Evolutionary conservation across 2,888 invertebrate species (phyloP).

Genomic region (Drosophila trichaetosa): DNA sequence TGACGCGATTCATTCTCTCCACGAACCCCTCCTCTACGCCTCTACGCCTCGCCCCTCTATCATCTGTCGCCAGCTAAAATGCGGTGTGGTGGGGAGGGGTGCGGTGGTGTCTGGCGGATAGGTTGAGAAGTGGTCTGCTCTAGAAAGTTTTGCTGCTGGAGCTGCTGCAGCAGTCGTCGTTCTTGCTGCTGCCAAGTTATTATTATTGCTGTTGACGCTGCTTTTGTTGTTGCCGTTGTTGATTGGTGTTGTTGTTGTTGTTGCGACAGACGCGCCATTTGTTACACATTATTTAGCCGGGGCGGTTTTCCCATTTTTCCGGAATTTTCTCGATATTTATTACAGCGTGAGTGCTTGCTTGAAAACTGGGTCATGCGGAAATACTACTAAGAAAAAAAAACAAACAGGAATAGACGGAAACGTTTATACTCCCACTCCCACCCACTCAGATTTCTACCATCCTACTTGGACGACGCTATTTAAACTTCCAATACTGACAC

Average conservation of each 20-base stretch:
- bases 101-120: background rate
- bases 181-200: constrained; percentile 57
- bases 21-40: background rate
- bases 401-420: constrained; percentile 43
- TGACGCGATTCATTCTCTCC: constrained; percentile 47
- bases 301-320: constrained; percentile 51
- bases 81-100: background rate
- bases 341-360: constrained; percentile 47
- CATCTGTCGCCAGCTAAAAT: constrained; percentile 18
- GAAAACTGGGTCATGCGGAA: constrained; percentile 70
- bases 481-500: constrained; percentile 52
- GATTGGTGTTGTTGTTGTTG: constrained; percentile 30
- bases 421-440: constrained; percentile 19
- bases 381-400: constrained; percentile 35
- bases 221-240: constrained; percentile 44
- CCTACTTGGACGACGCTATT: constrained; percentile 13
- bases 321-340: constrained; percentile 71
- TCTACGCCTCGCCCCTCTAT: background rate
- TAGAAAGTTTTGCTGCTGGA: constrained; percentile 43
- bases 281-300: constrained; percentile 75
- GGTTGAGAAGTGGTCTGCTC: constrained; percentile 20
- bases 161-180: constrained; percentile 24
- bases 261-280: constrained; percentile 71
- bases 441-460: background rate
- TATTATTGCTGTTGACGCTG: constrained; percentile 66